phyloP scores from a whole-genome alignment of 1,140 invertebrate species.

The Adelges cooleyi region DNA sequence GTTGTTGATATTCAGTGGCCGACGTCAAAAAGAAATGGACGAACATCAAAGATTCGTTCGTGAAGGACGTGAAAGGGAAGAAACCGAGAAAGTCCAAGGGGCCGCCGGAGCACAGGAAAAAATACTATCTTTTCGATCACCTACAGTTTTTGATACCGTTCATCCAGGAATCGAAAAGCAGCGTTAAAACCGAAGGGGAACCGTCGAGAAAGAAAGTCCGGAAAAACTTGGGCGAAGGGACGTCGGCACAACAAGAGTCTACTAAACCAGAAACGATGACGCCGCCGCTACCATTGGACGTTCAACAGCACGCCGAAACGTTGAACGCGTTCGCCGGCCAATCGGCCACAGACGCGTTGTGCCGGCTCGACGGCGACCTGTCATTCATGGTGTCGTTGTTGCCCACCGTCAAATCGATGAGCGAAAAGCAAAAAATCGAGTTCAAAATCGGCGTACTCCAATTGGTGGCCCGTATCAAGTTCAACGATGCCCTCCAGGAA shows the following conservation, averaged over 20 bases:
- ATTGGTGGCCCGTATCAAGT: slow-evolving; percentile 1
- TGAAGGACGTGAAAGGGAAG: slow-evolving; percentile 11
- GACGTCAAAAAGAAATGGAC: slow-evolving; percentile 18
- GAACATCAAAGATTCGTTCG: slow-evolving; percentile 23
- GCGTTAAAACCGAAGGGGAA: not conserved
- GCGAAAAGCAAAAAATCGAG: slow-evolving; percentile 6
- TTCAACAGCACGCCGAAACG: not conserved
- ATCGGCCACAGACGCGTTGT: not conserved
- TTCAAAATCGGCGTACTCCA: slow-evolving; percentile 23
- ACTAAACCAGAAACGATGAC: not conserved
- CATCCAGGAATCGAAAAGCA: not conserved
- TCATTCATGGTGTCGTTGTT: slow-evolving; percentile 18
- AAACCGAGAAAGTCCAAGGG: not conserved
- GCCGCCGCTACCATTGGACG: not conserved
- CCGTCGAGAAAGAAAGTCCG: not conserved
- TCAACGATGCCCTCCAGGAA: not conserved
- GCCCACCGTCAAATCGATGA: slow-evolving; percentile 23
- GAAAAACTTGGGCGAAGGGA: not conserved
- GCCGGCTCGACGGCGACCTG: slow-evolving; percentile 16
- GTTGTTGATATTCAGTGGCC: not conserved
- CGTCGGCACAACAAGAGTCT: not conserved
- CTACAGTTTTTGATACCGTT: slow-evolving; percentile 7
- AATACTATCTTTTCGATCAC: slow-evolving; percentile 16
- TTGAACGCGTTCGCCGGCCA: not conserved
- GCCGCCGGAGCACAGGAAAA: not conserved